A percentile compares a stretch with the other conserved stretches of the same genome.
Conservation (phyloP, 2,797 vertebrate species). For the Tragelaphus eurycerus region DNA sequence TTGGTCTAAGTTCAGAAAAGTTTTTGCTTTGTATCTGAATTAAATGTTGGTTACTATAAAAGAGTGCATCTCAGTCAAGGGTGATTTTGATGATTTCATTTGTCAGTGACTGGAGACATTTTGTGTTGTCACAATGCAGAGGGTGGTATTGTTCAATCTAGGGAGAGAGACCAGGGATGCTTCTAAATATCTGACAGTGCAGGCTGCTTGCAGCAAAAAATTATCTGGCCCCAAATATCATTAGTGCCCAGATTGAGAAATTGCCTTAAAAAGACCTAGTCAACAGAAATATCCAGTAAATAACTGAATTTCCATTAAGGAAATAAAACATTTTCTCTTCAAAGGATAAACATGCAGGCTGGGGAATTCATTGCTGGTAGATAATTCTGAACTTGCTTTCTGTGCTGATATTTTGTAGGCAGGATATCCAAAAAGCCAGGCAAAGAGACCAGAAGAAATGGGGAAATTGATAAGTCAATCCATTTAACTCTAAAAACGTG, state of each 20-base stretch:
- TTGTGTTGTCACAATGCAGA: background rate
- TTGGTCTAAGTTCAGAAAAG: background rate
- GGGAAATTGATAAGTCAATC: background rate
- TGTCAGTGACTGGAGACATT: background rate
- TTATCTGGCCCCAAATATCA: background rate
- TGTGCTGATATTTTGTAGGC: no score
- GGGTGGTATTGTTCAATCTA: background rate
- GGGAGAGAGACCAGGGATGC: background rate
- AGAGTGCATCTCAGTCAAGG: background rate
- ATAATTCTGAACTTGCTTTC: background rate
- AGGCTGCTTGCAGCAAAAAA: background rate
- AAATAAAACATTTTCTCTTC: background rate
- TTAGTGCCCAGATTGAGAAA: background rate
- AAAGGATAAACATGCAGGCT: background rate
- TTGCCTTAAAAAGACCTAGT: background rate
- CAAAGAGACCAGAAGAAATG: background rate
- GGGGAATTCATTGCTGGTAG: background rate
- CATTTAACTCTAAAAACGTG: background rate
- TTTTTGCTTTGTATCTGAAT: background rate
- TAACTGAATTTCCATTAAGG: background rate
- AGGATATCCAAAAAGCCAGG: background rate
- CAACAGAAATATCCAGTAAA: background rate
- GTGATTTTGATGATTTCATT: background rate
- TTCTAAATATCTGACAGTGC: rapidly evolving
- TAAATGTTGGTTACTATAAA: background rate